Evolutionary conservation across 2,888 invertebrate genomes (phyloP), one percentile per base, ranked within the genome.

Genomic region (Perizoma affinitatum): DNA sequence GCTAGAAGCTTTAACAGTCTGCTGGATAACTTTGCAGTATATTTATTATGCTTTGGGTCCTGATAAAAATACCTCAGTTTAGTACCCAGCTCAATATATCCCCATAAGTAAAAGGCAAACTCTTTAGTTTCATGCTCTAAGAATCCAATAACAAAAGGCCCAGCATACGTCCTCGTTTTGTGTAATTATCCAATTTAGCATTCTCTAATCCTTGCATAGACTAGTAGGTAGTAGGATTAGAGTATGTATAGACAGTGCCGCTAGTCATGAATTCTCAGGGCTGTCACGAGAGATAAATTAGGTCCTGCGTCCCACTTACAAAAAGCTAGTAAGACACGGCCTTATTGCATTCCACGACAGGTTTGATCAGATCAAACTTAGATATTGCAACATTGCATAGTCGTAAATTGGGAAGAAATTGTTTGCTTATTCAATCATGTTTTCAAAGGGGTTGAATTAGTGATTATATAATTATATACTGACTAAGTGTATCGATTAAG

Each of bases 111-210:
- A 22, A 22, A 22, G 22, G 22, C 22, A 22, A 22, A 22, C 22
- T 22, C 22, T 22, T 22, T 2, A 22, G 22, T 22, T 22, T 22
- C 3, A 22, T 22, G 22, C 22, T 22, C 22, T 22, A 22, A 22
- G 22, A 22, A 22, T 22, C 22, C 22, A 22, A 22, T 22, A 22
- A 38, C 38, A 38, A 38, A 38, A 38, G 38, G 5, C 22, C n/a
- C 40, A 34, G 35, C 48, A 48, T 56, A 60, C 52, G 54, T 67
- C 65, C 65, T 65, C 61, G 60, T 69, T 75, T 67, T 71, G 75
- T 76, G 73, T 84, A 85, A 86, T 86, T 83, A 82, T 75, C 78
- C 66, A 83, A 87, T 87, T 86, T 84, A 84, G 87, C 86, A 84
- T 79, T 78, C 75, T 73, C 71, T 66, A 63, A 69, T 74, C 72